Evolutionary conservation across 1,140 invertebrate genomes (phyloP).

Genomic region (Scaptomyza pallida): DNA sequence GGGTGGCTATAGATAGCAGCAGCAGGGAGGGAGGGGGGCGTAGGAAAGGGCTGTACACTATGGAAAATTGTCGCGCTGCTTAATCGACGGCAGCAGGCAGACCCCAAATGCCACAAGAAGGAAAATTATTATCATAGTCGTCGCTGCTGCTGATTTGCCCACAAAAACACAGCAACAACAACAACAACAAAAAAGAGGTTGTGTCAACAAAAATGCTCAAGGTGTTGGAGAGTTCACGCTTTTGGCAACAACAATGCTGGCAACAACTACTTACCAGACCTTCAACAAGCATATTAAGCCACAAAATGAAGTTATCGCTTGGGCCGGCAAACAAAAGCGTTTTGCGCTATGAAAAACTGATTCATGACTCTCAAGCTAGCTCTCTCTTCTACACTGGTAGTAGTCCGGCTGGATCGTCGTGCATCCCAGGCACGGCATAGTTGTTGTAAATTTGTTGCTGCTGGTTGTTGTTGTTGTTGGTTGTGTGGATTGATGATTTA

Average conservation of each 20-base stretch:
- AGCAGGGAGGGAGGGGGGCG: conserved; percentile 8
- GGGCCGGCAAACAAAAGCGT: conserved; percentile 59
- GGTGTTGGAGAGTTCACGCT: conserved; percentile 81
- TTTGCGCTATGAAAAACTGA: conserved; percentile 76
- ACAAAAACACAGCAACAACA: no score
- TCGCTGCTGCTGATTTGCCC: conserved; percentile 12
- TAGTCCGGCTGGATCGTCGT: conserved; percentile 54
- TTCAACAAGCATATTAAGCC: conserved; percentile 81
- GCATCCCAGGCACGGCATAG: conserved; percentile 74
- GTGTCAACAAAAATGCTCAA: conserved; percentile 76
- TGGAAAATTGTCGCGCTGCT: conserved; percentile 79
- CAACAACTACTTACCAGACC: conserved; percentile 70
- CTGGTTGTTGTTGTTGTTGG: conserved; percentile 40
- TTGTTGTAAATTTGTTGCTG: conserved; percentile 80
- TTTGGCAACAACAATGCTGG: conserved; percentile 52
- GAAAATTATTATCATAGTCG: conserved; percentile 78
- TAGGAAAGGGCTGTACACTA: conserved; percentile 38
- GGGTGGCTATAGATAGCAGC: conserved; percentile 30
- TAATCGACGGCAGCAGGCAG: conserved; percentile 69
- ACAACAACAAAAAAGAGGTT: conserved; percentile 21
- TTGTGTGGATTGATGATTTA: conserved; percentile 70
- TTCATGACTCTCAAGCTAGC: conserved; percentile 64
- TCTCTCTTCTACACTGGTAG: conserved; percentile 14
- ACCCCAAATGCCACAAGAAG: conserved; percentile 34
- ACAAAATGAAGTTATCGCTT: conserved; percentile 79